Evolutionary conservation across 2,797 vertebrate genomes (phyloP), one percentile per base, ranked within the genome.

Genomic region (Sebastes minor): DNA sequence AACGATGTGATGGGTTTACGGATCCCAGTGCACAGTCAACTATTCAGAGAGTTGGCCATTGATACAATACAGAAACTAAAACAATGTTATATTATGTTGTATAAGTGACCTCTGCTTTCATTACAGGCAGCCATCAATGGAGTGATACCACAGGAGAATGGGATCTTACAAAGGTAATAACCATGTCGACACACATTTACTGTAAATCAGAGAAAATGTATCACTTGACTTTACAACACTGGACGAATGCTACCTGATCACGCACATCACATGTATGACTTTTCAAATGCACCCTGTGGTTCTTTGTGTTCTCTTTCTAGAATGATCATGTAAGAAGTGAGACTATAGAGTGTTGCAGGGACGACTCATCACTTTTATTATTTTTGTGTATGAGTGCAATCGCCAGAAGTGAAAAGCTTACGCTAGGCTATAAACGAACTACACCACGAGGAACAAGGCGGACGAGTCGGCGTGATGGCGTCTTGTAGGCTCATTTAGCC

Each of bases 111-210:
- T 86, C 12, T 2, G 2, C 75, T 95, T 85, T 93, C 23, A 93
- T 95, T 94, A 72, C 95, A 99, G 99, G 99, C 98, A 93, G 98
- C 99, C 95, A 99, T 99, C 94, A 99, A 99, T 93, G 98, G 99
- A 90, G 98, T 99, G 89, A 99, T 99, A 94, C 99, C 98, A 88
- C 98, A 99, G 91, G 99, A 99, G 95, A 99, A 99, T 68, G 99
- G 99, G 88, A 98, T 99, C 95, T 94, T 99, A 89, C 97, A 98
- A 96, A 99, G 97, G 98, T 99, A 98, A 94, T 46, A n/a, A 71
- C n/a, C 2, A 33, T 32, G 20, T n/a, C 66, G 9, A 13, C 30
- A 25, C 42, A 69, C 20, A n/a, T 76, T 62, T 65, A 62, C 20
- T 78, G 4, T 64, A 57, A 77, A 74, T 70, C 27, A 60, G 4